Evolutionary conservation across 2,113 vertebrate species (phyloP).

Genomic region (Hemichromis elongatus): DNA sequence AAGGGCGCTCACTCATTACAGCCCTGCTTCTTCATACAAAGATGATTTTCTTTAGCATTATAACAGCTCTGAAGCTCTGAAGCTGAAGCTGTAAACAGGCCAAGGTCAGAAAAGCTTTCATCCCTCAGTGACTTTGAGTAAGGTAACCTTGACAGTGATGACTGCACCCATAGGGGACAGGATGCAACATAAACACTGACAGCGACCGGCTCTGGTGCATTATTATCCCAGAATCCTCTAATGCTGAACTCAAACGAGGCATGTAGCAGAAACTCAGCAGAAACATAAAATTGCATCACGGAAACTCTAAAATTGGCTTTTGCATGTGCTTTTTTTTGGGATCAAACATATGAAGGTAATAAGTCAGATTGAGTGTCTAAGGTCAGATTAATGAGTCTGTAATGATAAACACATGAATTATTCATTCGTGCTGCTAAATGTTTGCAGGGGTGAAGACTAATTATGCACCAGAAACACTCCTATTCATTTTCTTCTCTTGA

Average conservation of each 20-base stretch:
- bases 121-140: neutral
- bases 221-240: neutral
- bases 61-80: neutral
- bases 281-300: neutral
- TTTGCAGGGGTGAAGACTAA: constrained; percentile 3
- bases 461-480: neutral
- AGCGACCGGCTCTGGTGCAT: neutral
- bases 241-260: neutral
- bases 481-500: neutral
- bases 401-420: constrained; percentile 41
- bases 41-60: neutral
- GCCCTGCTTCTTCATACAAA: neutral
- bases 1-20: neutral
- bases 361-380: neutral
- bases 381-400: constrained; percentile 28
- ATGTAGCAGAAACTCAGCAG: neutral
- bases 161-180: neutral
- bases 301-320: neutral
- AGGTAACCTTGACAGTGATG: neutral
- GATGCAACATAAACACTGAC: neutral
- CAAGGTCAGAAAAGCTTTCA: neutral
- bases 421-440: constrained; percentile 8
- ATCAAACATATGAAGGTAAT: neutral
- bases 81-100: neutral
- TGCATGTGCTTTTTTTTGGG: neutral